Evolutionary conservation across 2,113 vertebrate species (phyloP).

Genomic region (Pelusios castaneus): DNA sequence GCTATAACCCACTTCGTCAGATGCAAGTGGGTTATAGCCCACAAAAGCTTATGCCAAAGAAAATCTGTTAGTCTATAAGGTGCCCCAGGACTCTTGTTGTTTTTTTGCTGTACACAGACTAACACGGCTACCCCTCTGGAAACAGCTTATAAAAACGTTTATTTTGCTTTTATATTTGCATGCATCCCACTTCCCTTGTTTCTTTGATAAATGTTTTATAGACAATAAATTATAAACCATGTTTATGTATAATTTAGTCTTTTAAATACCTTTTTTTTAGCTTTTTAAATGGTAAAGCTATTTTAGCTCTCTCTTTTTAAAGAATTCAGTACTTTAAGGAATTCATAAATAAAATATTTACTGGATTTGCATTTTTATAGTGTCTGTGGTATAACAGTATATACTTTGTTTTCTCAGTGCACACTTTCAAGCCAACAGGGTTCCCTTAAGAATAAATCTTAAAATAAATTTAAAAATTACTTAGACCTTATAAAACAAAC

Average conservation of each 20-base stretch:
- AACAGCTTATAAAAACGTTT: slow-evolving; percentile 69
- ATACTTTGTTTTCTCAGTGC: slow-evolving; percentile 69
- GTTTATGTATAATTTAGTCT: slow-evolving; percentile 78
- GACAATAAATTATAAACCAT: slow-evolving; percentile 77
- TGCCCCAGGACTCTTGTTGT: no score
- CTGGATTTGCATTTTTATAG: slow-evolving; percentile 79
- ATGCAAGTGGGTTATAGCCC: no score
- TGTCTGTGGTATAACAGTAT: slow-evolving; percentile 66
- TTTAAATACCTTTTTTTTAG: slow-evolving; percentile 80
- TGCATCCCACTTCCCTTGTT: slow-evolving; percentile 67
- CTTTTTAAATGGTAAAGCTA: slow-evolving; percentile 71
- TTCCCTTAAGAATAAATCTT: slow-evolving; percentile 69
- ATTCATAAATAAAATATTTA: slow-evolving; percentile 79
- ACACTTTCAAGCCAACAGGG: slow-evolving; percentile 67
- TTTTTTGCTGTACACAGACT: no score
- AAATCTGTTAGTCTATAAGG: no score
- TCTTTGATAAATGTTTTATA: slow-evolving; percentile 80
- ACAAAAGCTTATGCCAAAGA: no score
- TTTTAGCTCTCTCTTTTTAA: slow-evolving; percentile 74
- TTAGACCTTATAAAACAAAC: slow-evolving; percentile 66
- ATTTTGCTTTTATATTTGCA: slow-evolving; percentile 71
- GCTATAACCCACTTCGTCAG: no score
- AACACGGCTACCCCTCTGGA: no score
- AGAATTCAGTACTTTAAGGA: slow-evolving; percentile 73
- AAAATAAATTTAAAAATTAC: slow-evolving; percentile 36